Evolutionary conservation across 2,797 vertebrate species (phyloP), one percentile per base, ranked within the genome.

Genomic region (Catamblyrhynchus diadema): DNA sequence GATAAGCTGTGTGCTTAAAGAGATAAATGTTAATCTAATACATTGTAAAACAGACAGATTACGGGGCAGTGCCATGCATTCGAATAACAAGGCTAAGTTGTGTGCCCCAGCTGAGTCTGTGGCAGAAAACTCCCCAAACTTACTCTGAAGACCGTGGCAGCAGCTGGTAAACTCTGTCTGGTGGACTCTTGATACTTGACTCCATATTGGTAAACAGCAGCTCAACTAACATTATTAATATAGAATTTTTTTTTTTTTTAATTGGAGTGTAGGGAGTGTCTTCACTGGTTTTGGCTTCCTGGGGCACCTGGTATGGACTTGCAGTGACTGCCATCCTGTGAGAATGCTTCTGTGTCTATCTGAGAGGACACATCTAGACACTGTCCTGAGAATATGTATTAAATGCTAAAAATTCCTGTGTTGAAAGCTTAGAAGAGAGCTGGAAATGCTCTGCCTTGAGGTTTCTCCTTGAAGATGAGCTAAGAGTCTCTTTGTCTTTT

Each of bases 21-120:
- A 96, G 94, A 95, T 95, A 97, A 96, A 96, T 95, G 94, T 96
- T 97, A 96, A 96, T 95, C 94, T 97, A 97, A 95, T 93, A 95
- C 90, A 72, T 75, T 95, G 92, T 92, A 95, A 96, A 96, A 94
- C 95, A 96, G 95, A 81, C 91, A 95, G 95, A 96, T 96, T 95
- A 88, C 16, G 30, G 85, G 77, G 81, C 72, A 57, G 70, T 80
- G 93, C 12, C 44, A 30, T 88, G 91, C 91, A 94, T 91, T 94
- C 86, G 5, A 95, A 95, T 88, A 96, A 88, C 61, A 71, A 60
- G 90, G 39, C 59, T 25, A 86, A 94, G 56, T 96, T 95, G 61
- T 83, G 7, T 84, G 41, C 41, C 81, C 51, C 57, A 81, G 70
- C 91, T 45, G 57, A 86, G 25, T 44, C 72, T 84, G 86, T 50